phyloP scores from a whole-genome alignment of 1,140 invertebrate genomes.

The Dinoponera quadriceps region DNA sequence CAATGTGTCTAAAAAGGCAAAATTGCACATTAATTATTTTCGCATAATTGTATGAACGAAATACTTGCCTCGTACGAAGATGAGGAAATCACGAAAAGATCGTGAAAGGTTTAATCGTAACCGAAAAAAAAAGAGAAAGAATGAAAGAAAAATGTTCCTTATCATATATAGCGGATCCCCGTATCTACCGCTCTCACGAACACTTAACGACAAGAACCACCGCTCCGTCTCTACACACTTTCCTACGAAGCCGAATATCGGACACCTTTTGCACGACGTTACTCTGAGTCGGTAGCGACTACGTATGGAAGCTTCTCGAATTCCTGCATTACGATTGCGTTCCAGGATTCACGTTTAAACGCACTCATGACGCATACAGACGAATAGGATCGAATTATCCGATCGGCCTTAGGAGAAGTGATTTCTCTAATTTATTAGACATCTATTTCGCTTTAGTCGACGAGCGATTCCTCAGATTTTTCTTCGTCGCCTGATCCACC shows the following conservation, averaged over 20 bases:
- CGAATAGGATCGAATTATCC: slow-evolving; percentile 36
- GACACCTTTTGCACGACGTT: background rate
- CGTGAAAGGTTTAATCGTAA: background rate
- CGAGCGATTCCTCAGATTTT: slow-evolving; percentile 84
- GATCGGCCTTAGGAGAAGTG: slow-evolving; percentile 52
- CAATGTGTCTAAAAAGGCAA: background rate
- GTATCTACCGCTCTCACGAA: background rate
- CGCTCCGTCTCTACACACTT: background rate
- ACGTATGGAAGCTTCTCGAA: slow-evolving; percentile 39
- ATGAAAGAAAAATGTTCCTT: background rate
- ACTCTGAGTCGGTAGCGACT: background rate
- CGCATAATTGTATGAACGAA: background rate
- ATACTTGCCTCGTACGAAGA: slow-evolving; percentile 14
- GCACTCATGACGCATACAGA: background rate
- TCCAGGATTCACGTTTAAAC: slow-evolving; percentile 5
- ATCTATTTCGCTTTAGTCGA: slow-evolving; percentile 83
- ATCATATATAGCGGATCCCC: background rate
- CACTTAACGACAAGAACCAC: slow-evolving; percentile 3
- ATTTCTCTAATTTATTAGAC: slow-evolving; percentile 18
- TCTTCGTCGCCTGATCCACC: slow-evolving; percentile 89
- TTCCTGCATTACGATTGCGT: slow-evolving; percentile 12
- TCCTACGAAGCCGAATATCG: background rate
- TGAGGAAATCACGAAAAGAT: slow-evolving; percentile 12
- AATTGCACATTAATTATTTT: slow-evolving; percentile 17
- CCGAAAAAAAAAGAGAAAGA: background rate